Evolutionary conservation across 2,113 vertebrate species (phyloP).

Genomic region (Eidolon helvum): DNA sequence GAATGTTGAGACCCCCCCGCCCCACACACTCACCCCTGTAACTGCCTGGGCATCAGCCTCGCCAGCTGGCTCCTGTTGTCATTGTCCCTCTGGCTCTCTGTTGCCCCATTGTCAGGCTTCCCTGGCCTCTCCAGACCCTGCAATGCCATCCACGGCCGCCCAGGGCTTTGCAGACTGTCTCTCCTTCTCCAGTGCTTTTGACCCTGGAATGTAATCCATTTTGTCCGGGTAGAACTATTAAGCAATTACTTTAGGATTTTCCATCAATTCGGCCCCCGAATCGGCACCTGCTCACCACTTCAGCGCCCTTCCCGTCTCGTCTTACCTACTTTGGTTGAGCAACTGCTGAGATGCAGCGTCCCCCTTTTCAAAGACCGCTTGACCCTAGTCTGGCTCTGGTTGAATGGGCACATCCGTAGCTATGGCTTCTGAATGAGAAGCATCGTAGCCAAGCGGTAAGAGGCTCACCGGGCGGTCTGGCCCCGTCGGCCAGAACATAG

Average conservation of each 20-base stretch:
- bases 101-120: not conserved
- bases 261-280: not conserved
- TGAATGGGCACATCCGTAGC: fast-evolving
- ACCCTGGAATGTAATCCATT: not conserved
- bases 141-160: too few relatives aligned
- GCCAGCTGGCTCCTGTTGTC: fast-evolving
- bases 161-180: fast-evolving
- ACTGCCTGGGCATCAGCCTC: fast-evolving
- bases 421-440: not conserved
- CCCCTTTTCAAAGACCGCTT: not conserved
- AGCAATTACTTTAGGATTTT: not conserved
- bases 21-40: not conserved
- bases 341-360: not conserved
- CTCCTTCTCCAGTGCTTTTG: not conserved
- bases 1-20: not conserved
- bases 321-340: not conserved
- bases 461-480: not conserved
- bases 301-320: not conserved
- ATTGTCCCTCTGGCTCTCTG: fast-evolving
- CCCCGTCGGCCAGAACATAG: fast-evolving
- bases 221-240: not conserved
- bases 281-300: fast-evolving
- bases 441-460: fast-evolving
- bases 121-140: not conserved
- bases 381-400: not conserved